These are phyloP conservation scores for Aphidius ervi DNA, from an alignment of 1,140 invertebrate species.

Conservation along the genomic window DNA sequence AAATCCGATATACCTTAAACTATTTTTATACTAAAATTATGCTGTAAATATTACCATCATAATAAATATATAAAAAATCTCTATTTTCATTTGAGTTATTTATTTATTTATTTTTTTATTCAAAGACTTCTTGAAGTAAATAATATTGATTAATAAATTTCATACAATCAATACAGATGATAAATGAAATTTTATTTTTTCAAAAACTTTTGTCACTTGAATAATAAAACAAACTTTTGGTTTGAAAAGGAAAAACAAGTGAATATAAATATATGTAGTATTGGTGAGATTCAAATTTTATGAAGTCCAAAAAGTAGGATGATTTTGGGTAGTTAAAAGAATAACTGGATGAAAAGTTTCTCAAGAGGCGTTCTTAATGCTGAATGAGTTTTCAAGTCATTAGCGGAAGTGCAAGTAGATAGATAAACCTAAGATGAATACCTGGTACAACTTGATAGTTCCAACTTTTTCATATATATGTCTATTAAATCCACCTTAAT, in stretches of 20 bases:
- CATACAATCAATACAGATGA: too few species aligned
- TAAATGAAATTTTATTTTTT: neutral
- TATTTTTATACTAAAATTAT: too few species aligned
- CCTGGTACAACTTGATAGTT: too few species aligned
- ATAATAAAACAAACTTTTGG: neutral
- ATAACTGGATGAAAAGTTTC: constrained; percentile 4
- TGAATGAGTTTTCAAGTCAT: constrained; percentile 25
- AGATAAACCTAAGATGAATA: constrained; percentile 6
- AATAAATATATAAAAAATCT: too few species aligned
- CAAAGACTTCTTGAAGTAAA: too few species aligned
- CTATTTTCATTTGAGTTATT: too few species aligned
- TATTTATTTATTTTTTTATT: too few species aligned
- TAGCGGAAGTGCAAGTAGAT: constrained; percentile 28
- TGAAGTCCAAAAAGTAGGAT: neutral
- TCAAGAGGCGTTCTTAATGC: neutral
- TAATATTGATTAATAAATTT: too few species aligned
- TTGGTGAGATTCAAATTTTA: constrained; percentile 11
- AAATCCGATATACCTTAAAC: too few species aligned
- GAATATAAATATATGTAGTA: neutral
- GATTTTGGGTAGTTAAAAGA: constrained; percentile 11
- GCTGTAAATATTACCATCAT: too few species aligned
- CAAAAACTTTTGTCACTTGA: neutral
- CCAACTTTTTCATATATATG: too few species aligned
- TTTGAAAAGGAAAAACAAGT: neutral
- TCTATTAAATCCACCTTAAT: too few species aligned